Conservation (phyloP, 2,888 invertebrate genomes). For the Drosophila rubida region DNA sequence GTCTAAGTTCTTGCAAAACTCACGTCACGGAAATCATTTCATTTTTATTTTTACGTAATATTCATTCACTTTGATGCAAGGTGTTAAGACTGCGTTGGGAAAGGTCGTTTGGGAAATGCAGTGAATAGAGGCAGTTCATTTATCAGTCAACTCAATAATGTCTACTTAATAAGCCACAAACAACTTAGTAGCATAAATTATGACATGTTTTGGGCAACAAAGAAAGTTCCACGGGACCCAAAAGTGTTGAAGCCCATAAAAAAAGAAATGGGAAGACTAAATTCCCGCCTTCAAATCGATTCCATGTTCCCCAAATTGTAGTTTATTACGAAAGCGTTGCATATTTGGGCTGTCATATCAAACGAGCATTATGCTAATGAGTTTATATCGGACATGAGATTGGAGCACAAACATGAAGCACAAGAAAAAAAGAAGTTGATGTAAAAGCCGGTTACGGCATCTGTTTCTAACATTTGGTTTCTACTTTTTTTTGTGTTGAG, state of each 20-base stretch:
- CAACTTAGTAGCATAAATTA: conserved; percentile 29
- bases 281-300: conserved; percentile 18
- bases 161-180: conserved; percentile 16
- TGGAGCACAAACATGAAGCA: conserved; percentile 22
- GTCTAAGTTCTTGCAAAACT: background rate
- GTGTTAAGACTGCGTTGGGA: background rate
- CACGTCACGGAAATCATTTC: background rate
- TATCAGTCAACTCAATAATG: conserved; percentile 17
- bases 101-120: conserved; percentile 1
- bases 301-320: conserved; percentile 34
- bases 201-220: conserved; percentile 43
- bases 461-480: conserved; percentile 15
- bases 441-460: conserved; percentile 47
- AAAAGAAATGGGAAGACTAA: background rate
- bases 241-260: conserved; percentile 21
- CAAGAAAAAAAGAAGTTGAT: conserved; percentile 31
- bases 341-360: conserved; percentile 64
- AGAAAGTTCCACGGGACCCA: conserved; percentile 50
- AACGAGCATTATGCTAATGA: conserved; percentile 70
- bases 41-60: background rate
- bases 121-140: conserved; percentile 10
- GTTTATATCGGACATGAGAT: conserved; percentile 55
- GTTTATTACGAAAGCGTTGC: conserved; percentile 55
- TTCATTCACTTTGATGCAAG: too few species aligned
- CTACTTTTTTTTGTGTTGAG: conserved; percentile 11